These are phyloP conservation scores for Cheilosia vernalis DNA, from an alignment of 2,888 invertebrate species.

Conservation along the genomic window DNA sequence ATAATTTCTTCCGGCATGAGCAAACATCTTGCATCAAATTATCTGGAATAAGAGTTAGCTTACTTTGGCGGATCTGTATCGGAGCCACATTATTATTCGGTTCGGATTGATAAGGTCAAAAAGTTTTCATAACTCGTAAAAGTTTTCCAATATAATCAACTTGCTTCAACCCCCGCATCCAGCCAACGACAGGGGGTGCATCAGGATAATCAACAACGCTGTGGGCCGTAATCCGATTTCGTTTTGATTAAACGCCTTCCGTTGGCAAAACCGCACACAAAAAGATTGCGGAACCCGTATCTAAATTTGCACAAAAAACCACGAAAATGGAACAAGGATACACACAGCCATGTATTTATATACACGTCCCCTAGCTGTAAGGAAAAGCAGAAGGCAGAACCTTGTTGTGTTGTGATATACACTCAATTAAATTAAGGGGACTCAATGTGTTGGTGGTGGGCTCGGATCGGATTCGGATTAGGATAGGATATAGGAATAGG, in stretches of 20 bases:
- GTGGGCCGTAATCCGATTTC: conserved; percentile 52
- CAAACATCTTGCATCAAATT: conserved; percentile 54
- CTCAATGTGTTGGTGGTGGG: conserved; percentile 8
- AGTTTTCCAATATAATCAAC: conserved; percentile 37
- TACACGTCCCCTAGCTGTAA: background rate
- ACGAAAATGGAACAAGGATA: background rate
- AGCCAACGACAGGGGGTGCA: background rate
- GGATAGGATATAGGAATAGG: background rate
- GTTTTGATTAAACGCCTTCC: conserved; percentile 64
- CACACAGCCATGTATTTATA: background rate
- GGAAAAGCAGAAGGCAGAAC: background rate
- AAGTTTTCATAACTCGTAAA: conserved; percentile 46
- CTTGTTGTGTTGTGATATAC: conserved; percentile 1
- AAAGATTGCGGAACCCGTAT: conserved; percentile 40
- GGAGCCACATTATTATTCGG: conserved; percentile 10
- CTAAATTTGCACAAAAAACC: conserved; percentile 15
- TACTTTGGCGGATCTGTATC: background rate
- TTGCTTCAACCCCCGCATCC: background rate
- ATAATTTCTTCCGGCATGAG: conserved; percentile 15
- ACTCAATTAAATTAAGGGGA: conserved; percentile 64
- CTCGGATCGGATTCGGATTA: conserved; percentile 33
- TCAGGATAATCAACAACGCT: conserved; percentile 16
- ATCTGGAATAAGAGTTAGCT: conserved; percentile 30
- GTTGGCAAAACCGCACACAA: conserved; percentile 33
- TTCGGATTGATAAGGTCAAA: conserved; percentile 29